Percentiles rank a stretch among this genome's conserved stretches.
phyloP scores from a whole-genome alignment of 2,797 vertebrate species.

The Centroberyx gerrardi region DNA sequence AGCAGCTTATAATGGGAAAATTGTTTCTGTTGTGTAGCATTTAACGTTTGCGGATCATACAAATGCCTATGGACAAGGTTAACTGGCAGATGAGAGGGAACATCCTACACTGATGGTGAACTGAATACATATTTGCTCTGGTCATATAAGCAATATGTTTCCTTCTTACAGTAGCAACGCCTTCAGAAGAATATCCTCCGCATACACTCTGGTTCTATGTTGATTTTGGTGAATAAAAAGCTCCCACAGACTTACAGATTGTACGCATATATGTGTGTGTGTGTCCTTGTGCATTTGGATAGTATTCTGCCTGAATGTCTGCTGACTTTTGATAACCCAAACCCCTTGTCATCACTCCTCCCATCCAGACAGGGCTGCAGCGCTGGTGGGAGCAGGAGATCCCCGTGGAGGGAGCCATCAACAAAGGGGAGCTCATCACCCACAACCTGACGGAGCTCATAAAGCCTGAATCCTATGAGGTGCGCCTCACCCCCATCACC shows the following conservation, averaged over 20 bases:
- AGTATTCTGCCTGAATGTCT: background rate
- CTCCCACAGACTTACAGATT: background rate
- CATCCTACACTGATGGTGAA: slow-evolving; percentile 26
- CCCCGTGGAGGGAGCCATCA: slow-evolving; percentile 92
- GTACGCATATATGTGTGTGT: background rate
- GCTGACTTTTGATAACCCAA: no score
- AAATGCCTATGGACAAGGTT: slow-evolving; percentile 54
- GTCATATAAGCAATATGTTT: background rate
- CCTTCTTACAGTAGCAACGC: slow-evolving; percentile 5
- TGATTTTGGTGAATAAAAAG: background rate
- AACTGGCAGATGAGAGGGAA: slow-evolving; percentile 52
- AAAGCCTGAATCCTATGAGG: slow-evolving; percentile 95
- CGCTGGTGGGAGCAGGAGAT: slow-evolving; percentile 99
- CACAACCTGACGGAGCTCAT: slow-evolving; percentile 97
- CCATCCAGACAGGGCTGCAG: slow-evolving; percentile 90
- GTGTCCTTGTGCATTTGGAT: background rate
- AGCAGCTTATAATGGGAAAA: slow-evolving; percentile 45
- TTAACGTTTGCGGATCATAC: slow-evolving; percentile 34
- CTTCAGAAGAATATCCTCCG: slow-evolving; percentile 2
- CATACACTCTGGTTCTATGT: background rate
- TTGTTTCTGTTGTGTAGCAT: slow-evolving; percentile 43
- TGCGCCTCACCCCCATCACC: slow-evolving; percentile 96
- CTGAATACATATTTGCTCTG: slow-evolving; percentile 31
- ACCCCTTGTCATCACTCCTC: background rate
- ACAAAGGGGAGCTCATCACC: slow-evolving; percentile 95